These are phyloP conservation scores for Epirrita christyi DNA, from an alignment of 2,888 invertebrate genomes.

Conservation along the genomic window DNA sequence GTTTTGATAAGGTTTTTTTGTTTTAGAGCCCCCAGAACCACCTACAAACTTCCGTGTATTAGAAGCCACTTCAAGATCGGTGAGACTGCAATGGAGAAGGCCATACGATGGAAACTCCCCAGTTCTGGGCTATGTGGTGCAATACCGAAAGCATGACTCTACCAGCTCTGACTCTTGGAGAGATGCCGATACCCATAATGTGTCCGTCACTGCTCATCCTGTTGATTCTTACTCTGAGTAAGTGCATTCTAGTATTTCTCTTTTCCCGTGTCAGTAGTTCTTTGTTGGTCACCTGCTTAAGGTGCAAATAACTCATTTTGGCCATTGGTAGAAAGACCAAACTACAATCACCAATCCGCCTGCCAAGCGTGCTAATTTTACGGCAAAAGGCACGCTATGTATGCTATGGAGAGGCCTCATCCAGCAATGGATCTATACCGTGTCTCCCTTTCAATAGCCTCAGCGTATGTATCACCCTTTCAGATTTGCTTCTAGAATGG, in stretches of 20 bases:
- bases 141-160: constrained; percentile 87
- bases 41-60: constrained; percentile 87
- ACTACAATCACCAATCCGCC: no score
- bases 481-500: constrained; percentile 51
- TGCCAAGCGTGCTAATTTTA: no score
- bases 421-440: no score
- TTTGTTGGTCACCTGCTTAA: no score
- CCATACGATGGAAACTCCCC: constrained; percentile 93
- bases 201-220: constrained; percentile 73
- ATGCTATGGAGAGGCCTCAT: no score
- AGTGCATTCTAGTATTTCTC: constrained; percentile 38
- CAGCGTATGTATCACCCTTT: no score
- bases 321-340: no score
- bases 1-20: not conserved
- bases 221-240: constrained; percentile 69
- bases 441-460: no score
- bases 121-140: constrained; percentile 90
- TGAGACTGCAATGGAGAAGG: constrained; percentile 87
- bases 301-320: no score
- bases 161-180: constrained; percentile 82
- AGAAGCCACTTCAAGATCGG: constrained; percentile 87
- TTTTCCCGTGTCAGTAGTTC: no score
- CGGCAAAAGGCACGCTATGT: no score
- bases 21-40: constrained; percentile 89
- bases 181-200: constrained; percentile 84